These are phyloP conservation scores for Malacosoma neustria DNA, from an alignment of 2,888 invertebrate species.

Conservation along the genomic window DNA sequence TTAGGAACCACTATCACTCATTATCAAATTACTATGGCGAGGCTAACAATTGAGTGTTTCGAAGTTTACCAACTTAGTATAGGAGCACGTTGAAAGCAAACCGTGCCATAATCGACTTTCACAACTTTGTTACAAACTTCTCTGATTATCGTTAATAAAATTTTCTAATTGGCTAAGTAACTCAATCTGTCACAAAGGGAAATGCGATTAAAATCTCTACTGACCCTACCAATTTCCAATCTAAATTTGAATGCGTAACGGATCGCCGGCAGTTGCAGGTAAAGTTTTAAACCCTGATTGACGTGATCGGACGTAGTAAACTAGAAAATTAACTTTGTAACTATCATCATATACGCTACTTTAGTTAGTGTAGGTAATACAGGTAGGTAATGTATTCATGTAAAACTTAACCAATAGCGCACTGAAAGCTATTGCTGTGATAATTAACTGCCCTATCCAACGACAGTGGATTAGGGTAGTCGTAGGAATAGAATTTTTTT, in stretches of 20 bases:
- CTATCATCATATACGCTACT: conserved; percentile 33
- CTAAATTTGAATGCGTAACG: conserved; percentile 16
- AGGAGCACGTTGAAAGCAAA: neutral
- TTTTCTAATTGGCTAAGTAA: conserved; percentile 30
- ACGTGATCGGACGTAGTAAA: conserved; percentile 45
- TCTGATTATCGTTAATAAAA: conserved; percentile 27
- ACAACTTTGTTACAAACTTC: conserved; percentile 15
- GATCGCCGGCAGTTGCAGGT: conserved; percentile 12
- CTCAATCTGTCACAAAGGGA: conserved; percentile 34
- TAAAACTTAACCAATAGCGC: too few species aligned
- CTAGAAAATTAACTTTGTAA: conserved; percentile 59
- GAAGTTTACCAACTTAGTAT: neutral
- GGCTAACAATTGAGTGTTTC: neutral
- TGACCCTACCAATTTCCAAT: conserved; percentile 15
- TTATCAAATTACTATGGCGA: neutral
- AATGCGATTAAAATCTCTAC: conserved; percentile 15
- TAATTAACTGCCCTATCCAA: too few species aligned
- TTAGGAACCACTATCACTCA: neutral
- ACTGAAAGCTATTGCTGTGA: too few species aligned
- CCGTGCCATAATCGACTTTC: conserved; percentile 10
- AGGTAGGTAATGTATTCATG: too few species aligned
- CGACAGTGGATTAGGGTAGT: too few species aligned
- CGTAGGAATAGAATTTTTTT: too few species aligned
- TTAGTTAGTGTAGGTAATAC: too few species aligned
- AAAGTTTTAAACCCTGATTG: conserved; percentile 40